Evolutionary conservation across 2,797 vertebrate species (phyloP).

Genomic region (Siniperca obscura): DNA sequence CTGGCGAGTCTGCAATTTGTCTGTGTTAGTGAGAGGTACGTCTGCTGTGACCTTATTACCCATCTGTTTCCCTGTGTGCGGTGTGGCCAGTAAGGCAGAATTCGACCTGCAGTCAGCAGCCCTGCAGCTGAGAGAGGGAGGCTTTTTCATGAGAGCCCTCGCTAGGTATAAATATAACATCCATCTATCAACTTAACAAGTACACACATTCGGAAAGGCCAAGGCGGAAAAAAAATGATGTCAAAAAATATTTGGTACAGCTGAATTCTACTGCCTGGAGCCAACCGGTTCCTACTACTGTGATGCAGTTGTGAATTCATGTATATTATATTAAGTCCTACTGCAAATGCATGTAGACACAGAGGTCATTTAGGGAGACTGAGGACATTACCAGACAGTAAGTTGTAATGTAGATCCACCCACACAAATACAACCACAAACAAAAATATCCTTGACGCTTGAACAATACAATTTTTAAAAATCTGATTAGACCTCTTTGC

Average conservation of each 20-base stretch:
- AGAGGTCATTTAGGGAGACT: not conserved
- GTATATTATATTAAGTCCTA: not conserved
- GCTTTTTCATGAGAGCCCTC: conserved; percentile 54
- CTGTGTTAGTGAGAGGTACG: conserved; percentile 66
- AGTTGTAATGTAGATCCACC: conserved; percentile 7
- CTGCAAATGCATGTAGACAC: not conserved
- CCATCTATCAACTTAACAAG: conserved; percentile 75
- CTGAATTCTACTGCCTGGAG: conserved; percentile 1
- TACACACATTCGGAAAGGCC: conserved; percentile 59
- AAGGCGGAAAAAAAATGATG: conserved; percentile 13
- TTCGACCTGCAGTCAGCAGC: conserved; percentile 79
- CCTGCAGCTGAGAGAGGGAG: conserved; percentile 69
- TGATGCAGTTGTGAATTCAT: conserved; percentile 31
- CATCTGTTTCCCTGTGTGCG: conserved; percentile 79
- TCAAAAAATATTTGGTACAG: conserved; percentile 13
- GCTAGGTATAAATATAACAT: conserved; percentile 73
- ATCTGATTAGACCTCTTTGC: conserved; percentile 4
- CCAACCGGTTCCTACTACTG: not conserved
- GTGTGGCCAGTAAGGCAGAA: conserved; percentile 71
- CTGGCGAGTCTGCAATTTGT: conserved; percentile 77
- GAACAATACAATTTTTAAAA: conserved; percentile 14
- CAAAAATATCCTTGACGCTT: conserved; percentile 1
- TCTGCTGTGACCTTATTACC: conserved; percentile 82
- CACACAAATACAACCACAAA: conserved; percentile 9
- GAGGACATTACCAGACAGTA: not conserved